Conservation (phyloP, 1,140 invertebrate species). For the Diabrotica virgifera region DNA sequence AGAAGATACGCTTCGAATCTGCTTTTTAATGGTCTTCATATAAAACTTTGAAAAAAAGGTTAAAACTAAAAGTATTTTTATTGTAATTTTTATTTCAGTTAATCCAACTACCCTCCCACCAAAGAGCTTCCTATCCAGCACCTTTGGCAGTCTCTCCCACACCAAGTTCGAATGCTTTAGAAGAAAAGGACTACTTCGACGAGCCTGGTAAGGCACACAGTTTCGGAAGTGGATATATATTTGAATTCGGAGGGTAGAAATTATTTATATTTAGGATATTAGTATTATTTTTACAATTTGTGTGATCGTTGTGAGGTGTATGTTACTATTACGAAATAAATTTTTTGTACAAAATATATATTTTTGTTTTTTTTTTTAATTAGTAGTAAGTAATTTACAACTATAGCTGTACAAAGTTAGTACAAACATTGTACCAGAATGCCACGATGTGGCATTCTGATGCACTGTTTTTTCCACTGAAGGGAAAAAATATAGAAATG, state of each 20-base stretch:
- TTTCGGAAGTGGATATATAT: conserved; percentile 59
- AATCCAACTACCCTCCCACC: conserved; percentile 8
- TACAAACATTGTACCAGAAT: no score
- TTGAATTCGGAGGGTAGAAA: conserved; percentile 50
- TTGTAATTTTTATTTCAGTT: neutral
- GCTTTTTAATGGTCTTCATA: no score
- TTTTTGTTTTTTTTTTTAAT: no score
- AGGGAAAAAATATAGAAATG: no score
- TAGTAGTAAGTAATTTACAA: no score
- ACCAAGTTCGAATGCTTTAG: conserved; percentile 24
- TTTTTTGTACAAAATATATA: no score
- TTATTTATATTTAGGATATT: neutral
- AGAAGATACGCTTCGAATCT: no score
- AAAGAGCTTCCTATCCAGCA: conserved; percentile 22
- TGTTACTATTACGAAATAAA: neutral
- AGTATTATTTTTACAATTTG: neutral
- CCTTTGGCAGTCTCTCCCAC: conserved; percentile 12
- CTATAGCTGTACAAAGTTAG: no score
- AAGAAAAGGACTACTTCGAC: conserved; percentile 41
- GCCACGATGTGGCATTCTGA: no score
- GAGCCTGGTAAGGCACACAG: conserved; percentile 52
- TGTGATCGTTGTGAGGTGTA: neutral
- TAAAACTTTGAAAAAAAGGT: neutral
- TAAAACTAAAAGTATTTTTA: no score
- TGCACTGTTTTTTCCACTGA: no score